Base-by-base conservation (phyloP, 2,113 vertebrate genomes). In the Chlorocebus sabaeus region DNA sequence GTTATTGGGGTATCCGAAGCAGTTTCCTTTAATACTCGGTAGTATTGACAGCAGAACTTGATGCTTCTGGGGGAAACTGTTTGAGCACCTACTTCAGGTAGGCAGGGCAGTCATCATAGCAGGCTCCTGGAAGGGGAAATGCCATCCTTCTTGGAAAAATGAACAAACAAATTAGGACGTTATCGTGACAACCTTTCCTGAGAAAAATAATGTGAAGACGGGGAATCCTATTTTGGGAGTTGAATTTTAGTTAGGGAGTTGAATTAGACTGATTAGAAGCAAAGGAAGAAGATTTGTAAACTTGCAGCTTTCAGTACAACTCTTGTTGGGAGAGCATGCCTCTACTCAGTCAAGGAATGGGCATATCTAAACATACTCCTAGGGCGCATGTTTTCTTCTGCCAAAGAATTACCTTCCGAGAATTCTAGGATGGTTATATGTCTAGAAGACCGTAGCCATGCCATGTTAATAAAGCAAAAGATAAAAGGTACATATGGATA, bases 151-250 rank as follows among this genome's bases (percentile, higher is more conserved):
- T 32, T 8, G 50, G 45, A 35, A 43, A 59, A 55, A 86, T 6
- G 9, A 86, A 25, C 7, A 38, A 52, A 43, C 43, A 7, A 7
- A 10, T 8, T 45, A 16, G 5, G 13, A 27, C 2, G 1, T 79
- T 45, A 0, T 17, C 8, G 43, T 4, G 25, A 18, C 1, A 11
- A 35, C 9, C 82, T 50, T 68, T 59, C 30, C 57, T 5, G 16
- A 67, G 90, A 83, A 81, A 87, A 64, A 67, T 84, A 32, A 94
- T 52, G 32, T 3, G 61, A 48, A 48, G 16, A 35, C 38, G 25
- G 20, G 6, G 3, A n/a, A 22, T 82, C 3, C 2, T 16, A 10
- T 4, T 11, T 27, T 2, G 3, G 14, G 14, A 18, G 13, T 17
- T 78, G 80, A 40, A 30, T 61, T 79, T 75, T 84, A 79, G 35